Evolutionary conservation across 2,797 vertebrate genomes (phyloP), one percentile per base, ranked within the genome.

Genomic region (Orientallactaga sibirica): DNA sequence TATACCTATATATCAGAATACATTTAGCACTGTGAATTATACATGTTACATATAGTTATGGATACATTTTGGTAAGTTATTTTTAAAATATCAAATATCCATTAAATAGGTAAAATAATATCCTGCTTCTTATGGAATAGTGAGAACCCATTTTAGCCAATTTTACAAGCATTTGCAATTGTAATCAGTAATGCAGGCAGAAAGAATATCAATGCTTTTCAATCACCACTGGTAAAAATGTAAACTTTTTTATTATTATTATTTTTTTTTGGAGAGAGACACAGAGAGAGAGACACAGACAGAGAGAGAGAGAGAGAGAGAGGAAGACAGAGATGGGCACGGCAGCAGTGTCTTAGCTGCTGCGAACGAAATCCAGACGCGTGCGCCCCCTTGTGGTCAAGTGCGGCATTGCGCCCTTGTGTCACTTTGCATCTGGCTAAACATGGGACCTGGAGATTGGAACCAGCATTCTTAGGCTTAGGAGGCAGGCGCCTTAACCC

Each of bases 61-160:
- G 62, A 83, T 33, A 41, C 76, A 82, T 55, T 89, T 91, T 88
- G 14, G 73, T 64, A 94, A 96, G 68, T 61, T 71, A 71, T 70
- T 92, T 95, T 88, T 89, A 64, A 70, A 95, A 94, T 95, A 92
- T 96, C 93, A 95, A 94, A 85, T 92, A 92, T 71, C 41, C 80
- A 96, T 87, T 93, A 93, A 81, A 80, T 37, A 37, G 62, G 41
- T 75, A 94, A 94, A 96, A 83, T 71, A 93, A 92, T 85, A 78
- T 7, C 80, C 64, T 55, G 3, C 0, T 86, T 33, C 55, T 55
- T 58, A 81, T 66, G 22, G 16, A 95, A 64, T 61, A 89, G 64
- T 11, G 20, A 94, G 12, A 88, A 93, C 25, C 74, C 83, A 90
- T 76, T 88, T 75, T 81, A 95, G 64, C 61, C 61, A 85, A 90